These are phyloP conservation scores for Phylloscopus trochiloides DNA, from an alignment of 2,113 vertebrate genomes.

Conservation along the genomic window DNA sequence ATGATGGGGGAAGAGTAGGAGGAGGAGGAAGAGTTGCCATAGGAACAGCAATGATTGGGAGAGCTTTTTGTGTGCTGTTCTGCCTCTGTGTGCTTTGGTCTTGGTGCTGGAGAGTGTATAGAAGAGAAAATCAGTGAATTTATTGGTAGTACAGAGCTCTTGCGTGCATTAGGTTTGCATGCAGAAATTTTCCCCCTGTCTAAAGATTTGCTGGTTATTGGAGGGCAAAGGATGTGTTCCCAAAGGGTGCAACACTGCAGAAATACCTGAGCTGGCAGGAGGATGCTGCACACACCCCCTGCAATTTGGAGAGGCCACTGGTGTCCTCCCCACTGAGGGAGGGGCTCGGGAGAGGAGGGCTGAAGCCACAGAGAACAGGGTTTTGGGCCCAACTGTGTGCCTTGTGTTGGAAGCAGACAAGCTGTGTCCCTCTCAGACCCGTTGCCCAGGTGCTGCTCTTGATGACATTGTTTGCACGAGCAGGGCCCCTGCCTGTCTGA, in stretches of 20 bases:
- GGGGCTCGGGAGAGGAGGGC: neutral
- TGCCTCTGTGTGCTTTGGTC: neutral
- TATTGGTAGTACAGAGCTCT: neutral
- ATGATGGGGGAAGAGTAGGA: conserved; percentile 19
- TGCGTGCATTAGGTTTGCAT: neutral
- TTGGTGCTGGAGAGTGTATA: neutral
- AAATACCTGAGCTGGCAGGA: neutral
- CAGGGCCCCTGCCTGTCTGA: neutral
- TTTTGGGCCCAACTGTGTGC: fast-evolving
- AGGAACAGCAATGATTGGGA: conserved; percentile 37
- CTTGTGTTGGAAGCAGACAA: fast-evolving
- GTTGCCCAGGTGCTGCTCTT: neutral
- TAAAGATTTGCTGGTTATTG: neutral
- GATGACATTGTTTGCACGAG: fast-evolving
- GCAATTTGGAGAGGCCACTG: neutral
- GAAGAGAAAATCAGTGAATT: neutral
- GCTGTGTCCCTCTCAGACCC: neutral
- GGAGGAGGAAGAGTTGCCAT: conserved; percentile 61
- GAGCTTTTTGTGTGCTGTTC: conserved; percentile 17
- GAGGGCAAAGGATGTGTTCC: neutral
- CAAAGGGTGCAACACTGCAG: neutral
- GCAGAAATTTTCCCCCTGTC: neutral
- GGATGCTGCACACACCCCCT: fast-evolving
- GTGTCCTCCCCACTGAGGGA: fast-evolving
- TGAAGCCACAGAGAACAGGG: neutral